These are phyloP conservation scores for Platichthys flesus DNA, from an alignment of 2,113 vertebrate genomes.

Conservation along the genomic window DNA sequence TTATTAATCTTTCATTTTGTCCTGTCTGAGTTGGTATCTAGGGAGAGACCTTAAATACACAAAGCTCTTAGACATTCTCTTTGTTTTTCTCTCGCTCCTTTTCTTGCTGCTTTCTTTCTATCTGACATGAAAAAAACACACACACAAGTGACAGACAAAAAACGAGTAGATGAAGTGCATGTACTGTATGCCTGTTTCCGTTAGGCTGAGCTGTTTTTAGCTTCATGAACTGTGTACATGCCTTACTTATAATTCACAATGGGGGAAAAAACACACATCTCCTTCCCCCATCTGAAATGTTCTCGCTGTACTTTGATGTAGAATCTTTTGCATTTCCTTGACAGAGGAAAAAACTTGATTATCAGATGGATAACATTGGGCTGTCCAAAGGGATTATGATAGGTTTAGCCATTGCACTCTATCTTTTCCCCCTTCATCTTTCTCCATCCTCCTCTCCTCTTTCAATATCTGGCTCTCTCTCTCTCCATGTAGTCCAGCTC, in stretches of 20 bases:
- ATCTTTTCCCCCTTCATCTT: conserved; percentile 51
- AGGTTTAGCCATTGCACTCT: conserved; percentile 33
- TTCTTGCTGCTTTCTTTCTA: conserved; percentile 34
- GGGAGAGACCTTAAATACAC: conserved; percentile 78
- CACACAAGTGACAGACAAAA: conserved; percentile 37
- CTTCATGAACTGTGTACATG: conserved; percentile 21
- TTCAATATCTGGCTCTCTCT: conserved; percentile 61
- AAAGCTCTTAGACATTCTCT: conserved; percentile 75
- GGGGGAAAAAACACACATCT: background rate
- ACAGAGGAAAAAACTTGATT: conserved; percentile 11
- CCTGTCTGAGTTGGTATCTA: conserved; percentile 75
- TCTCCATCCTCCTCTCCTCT: conserved; percentile 62
- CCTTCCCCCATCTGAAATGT: conserved; percentile 20
- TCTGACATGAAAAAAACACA: conserved; percentile 32
- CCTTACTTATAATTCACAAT: no score
- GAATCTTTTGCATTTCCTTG: conserved; percentile 19
- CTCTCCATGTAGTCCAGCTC: conserved; percentile 65
- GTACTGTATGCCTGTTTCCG: conserved; percentile 13
- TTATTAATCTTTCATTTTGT: conserved; percentile 82
- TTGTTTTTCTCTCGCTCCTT: conserved; percentile 55
- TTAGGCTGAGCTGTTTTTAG: conserved; percentile 40
- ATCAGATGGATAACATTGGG: conserved; percentile 13
- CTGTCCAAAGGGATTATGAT: conserved; percentile 30
- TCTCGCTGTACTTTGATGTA: conserved; percentile 34
- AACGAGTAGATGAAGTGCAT: conserved; percentile 31